Evolutionary conservation across 2,113 vertebrate species (phyloP), one percentile per base, ranked within the genome.

Genomic region (Scomber scombrus): DNA sequence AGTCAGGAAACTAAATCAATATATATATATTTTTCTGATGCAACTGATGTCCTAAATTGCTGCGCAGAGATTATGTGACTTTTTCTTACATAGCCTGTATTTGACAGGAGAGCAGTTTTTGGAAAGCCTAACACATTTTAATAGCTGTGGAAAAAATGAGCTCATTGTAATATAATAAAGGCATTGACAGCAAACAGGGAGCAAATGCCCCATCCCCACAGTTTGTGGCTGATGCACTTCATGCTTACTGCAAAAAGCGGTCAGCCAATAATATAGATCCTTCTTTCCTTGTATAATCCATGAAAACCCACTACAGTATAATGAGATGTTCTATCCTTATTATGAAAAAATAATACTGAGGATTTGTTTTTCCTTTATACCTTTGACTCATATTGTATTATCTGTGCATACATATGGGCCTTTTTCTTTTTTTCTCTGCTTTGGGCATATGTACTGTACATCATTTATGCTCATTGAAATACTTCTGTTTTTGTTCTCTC

Each of bases 101-200:
- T 76, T 85, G 78, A 81, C 81, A 85, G 70, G 61, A 65, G 75
- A 77, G 49, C 21, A 45, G 49, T 78, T 84, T 86, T 90, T 90
- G 74, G 87, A 87, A 75, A 88, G 40, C 69, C 47, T 66, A 34
- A 75, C 71, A 77, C 31, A 43, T 88, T 90, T 88, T 91, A 87
- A 88, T 82, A 75, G 68, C 82, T 81, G 52, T 89, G 92, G 91
- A 92, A 94, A 92, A 89, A 92, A 71, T 94, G 89, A 93, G 66
- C 85, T 91, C 81, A 92, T 74, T 88, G 57, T 86, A 84, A 80
- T 73, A 71, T 62, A 77, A 67, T 62, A 47, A 87, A 86, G 61
- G 63, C 54, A 84, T 74, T 84, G 85, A 90, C 81, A 91, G 80
- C 15, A 6, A 82, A 71, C 55, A 56, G 52, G 49, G 71, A 85